Evolutionary conservation across 1,140 invertebrate genomes (phyloP), one percentile per base, ranked within the genome.

Genomic region (Sinella curviseta): DNA sequence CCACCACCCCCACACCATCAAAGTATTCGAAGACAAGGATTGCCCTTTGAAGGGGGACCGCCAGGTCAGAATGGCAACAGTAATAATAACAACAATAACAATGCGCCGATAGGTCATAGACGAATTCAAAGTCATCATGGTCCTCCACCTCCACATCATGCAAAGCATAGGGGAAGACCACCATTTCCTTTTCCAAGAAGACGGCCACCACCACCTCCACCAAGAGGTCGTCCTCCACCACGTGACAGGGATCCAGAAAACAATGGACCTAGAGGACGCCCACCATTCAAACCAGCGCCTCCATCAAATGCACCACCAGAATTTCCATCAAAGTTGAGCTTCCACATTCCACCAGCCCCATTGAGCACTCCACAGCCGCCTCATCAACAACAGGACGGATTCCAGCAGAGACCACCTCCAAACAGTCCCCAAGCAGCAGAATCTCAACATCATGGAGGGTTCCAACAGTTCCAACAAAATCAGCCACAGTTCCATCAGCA

Each of bases 101-200:
- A 48, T 48, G 39, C 14, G 14, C 57, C 14, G 24, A n/a, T 26
- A 26, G 24, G 24, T n/a, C 57, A 16, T 26, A 30, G 65, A 33
- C 65, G 65, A 33, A 70, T 30, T 33, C 57, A 65, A 65, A 26
- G 24, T 20, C 70, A 12, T 36, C 74, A 36, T 24, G 74, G 74
- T 4, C 35, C 35, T 28, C 74, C 74, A 48, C 74, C 74, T 75
- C 74, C 74, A 20, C 70, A 74, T 74, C 57, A 65, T 65, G 4
- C 57, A 70, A 75, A 54, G 74, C 74, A 36, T 17, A 75, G 74
- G 24, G 39, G 74, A 4, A 14, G 35, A 12, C 74, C 34, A 75
- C 74, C 35, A 75, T 70, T 70, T n/a, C 65, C 65, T 31, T 70
- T 70, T 24, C 74, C 74, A 54, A 26, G 39, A 48, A 4, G 74